phyloP scores from a whole-genome alignment of 2,888 invertebrate genomes.

The Lumbricus terrestris region DNA sequence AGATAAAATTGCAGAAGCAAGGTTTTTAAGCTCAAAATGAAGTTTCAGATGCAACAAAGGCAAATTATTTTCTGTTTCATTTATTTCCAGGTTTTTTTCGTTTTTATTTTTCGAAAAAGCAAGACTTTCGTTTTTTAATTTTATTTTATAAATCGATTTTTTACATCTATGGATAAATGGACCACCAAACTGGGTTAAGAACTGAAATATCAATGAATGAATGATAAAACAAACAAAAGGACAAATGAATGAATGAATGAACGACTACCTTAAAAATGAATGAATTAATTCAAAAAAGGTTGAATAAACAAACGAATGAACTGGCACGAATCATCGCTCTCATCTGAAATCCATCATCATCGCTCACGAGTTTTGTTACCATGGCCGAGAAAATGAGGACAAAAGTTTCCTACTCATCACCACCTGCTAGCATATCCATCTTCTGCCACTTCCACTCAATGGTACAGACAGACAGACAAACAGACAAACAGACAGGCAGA shows the following conservation, averaged over 20 bases:
- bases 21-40: no score
- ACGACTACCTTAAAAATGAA: not conserved
- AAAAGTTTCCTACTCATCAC: not conserved
- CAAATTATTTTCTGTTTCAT: no score
- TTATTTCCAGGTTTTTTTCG: no score
- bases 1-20: no score
- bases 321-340: not conserved
- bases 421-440: not conserved
- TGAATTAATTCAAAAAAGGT: not conserved
- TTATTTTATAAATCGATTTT: no score
- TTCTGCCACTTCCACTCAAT: not conserved
- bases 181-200: no score
- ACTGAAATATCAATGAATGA: not conserved
- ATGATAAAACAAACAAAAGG: constrained; percentile 58
- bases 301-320: not conserved
- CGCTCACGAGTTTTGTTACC: not conserved
- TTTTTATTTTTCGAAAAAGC: no score
- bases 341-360: not conserved
- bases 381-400: not conserved
- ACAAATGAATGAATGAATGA: not conserved
- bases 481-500: not conserved
- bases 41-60: no score
- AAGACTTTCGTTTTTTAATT: no score
- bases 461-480: not conserved
- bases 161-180: not conserved